Evolutionary conservation across 1,140 invertebrate genomes (phyloP).

Genomic region (Lineus longissimus): DNA sequence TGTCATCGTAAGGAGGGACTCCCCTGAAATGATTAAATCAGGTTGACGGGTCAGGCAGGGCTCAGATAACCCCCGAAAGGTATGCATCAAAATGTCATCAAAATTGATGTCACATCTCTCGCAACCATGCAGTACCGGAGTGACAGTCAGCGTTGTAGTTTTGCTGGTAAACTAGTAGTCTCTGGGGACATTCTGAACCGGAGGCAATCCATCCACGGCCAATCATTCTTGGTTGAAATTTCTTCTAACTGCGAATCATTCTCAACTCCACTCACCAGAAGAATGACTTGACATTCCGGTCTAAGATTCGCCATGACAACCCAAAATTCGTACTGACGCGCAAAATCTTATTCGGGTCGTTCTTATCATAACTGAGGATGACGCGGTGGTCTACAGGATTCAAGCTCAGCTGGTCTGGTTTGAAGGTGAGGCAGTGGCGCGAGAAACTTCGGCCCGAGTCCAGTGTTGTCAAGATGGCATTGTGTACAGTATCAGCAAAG

Average conservation of each 20-base stretch:
- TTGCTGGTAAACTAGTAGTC: not conserved
- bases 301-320: conserved; percentile 63
- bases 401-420: conserved; percentile 72
- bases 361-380: conserved; percentile 69
- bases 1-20: conserved; percentile 19
- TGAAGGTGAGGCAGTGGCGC: conserved; percentile 63
- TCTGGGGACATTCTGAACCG: not conserved
- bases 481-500: conserved; percentile 66
- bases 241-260: not conserved
- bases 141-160: not conserved
- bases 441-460: conserved; percentile 69
- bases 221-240: not conserved
- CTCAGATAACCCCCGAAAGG: conserved; percentile 20
- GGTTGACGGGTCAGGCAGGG: conserved; percentile 13
- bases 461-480: conserved; percentile 71
- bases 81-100: not conserved
- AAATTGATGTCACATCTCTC: not conserved
- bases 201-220: not conserved
- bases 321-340: conserved; percentile 75
- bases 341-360: conserved; percentile 65
- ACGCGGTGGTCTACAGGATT: conserved; percentile 64
- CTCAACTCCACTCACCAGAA: conserved; percentile 66
- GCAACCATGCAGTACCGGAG: too few species aligned
- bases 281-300: conserved; percentile 73
- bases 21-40: conserved; percentile 24